Base-by-base conservation (phyloP, 2,113 vertebrate species). In the Sinocyclocheilus grahami region DNA sequence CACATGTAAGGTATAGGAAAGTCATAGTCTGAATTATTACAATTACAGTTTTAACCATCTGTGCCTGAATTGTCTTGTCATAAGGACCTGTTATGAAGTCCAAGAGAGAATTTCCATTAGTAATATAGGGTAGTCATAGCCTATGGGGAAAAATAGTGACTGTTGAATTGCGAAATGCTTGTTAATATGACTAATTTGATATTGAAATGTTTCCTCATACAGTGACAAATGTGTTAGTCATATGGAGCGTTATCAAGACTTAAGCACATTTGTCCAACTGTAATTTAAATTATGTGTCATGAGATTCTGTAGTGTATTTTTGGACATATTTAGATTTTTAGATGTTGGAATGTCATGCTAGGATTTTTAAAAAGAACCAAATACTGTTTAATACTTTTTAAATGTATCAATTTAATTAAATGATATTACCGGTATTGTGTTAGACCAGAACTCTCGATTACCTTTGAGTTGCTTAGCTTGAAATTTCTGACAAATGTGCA, bases 401-500 rank as follows among this genome's bases (percentile, higher is more conserved):
- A 60, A 79, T 24, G 5, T 16, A 24, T 82, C 5, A 0, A 16
- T 24, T 42, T 67, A 10, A 11, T 42, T 27, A 51, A 20, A 48
- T 5, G 0, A 58, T 80, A 33, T 22, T 37, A 27, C 27, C 27
- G 27, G 27, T 27, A 20, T 27, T 55, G 62, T 79, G 53, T 78
- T 20, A 7, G 14, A 53, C 11, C 37, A 42, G 48, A 24, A 75
- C 20, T 1, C n/a, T 78, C 37, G 20, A 46, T 30, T 58, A 3
- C 5, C 1, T 63, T 20, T 42, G 7, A 42, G 18, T 16, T 24
- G 18, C 48, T 60, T 72, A 37, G 51, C 9, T 18, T 83, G 48
- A 84, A 60, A 53, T 80, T 10, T 87, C 76, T 89, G 84, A 86
- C 79, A 87, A 89, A 89, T 89, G 72, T 89, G 86, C 84, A 87